Percentiles rank a stretch among this genome's conserved stretches.
Conservation (phyloP, 2,113 vertebrate genomes). For the Mystacornis crossleyi region DNA sequence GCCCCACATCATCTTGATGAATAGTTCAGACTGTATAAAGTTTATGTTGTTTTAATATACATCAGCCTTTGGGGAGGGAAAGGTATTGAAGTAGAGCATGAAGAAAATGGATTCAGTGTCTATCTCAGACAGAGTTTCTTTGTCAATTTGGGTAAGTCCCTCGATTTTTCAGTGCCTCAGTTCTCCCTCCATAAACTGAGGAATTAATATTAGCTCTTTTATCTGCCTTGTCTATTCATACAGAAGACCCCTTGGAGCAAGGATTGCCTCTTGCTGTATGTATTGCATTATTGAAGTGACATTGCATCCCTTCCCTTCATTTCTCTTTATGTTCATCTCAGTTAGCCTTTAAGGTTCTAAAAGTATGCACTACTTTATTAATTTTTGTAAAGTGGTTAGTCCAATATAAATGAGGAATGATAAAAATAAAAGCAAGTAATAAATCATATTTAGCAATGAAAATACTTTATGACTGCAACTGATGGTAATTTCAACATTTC, state of each 20-base stretch:
- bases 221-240: slow-evolving; percentile 46
- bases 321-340: slow-evolving; percentile 38
- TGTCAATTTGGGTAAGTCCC: slow-evolving; percentile 41
- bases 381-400: slow-evolving; percentile 23
- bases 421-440: slow-evolving; percentile 33
- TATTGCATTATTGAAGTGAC: slow-evolving; percentile 59
- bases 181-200: slow-evolving; percentile 38
- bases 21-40: not conserved
- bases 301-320: slow-evolving; percentile 41
- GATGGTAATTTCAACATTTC: slow-evolving; percentile 3
- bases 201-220: slow-evolving; percentile 60
- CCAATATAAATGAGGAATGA: not conserved
- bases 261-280: slow-evolving; percentile 41
- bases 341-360: slow-evolving; percentile 39
- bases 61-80: slow-evolving; percentile 3
- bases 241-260: slow-evolving; percentile 57
- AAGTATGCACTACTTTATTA: not conserved
- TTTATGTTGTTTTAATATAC: slow-evolving; percentile 33
- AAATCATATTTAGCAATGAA: slow-evolving; percentile 32
- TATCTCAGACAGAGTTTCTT: slow-evolving; percentile 8
- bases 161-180: slow-evolving; percentile 48
- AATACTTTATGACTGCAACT: not conserved
- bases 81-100: not conserved
- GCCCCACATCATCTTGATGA: not conserved
- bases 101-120: slow-evolving; percentile 14